Evolutionary conservation across 23 tunicate species (phyloP), one percentile per base, ranked within the genome.

Genomic region (Aplidium turbinatum): DNA sequence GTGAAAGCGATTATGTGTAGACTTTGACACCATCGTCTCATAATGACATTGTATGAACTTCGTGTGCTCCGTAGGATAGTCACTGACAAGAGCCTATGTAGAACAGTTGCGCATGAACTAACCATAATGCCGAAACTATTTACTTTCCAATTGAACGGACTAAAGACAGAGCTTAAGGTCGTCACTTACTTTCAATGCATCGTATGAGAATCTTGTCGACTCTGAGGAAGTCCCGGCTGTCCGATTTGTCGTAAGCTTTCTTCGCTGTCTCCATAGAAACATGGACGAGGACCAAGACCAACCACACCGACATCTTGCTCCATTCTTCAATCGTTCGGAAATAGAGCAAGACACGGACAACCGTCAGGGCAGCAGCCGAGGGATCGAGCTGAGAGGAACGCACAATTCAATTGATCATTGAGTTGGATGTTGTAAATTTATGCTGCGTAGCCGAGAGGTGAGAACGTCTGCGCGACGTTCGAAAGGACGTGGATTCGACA

Each of bases 361-460:
- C 76, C 4, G 76, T 70, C 18, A 70, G 76, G 5, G 36, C 33
- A 21, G 30, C 20, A 33, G 58, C 21, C n/a, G 76, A 70, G 3
- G 76, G 7, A 70, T 70, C 76, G 35, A 70, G 38, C 76, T 70
- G n/a, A 48, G n/a, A n/a, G n/a, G n/a, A n/a, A n/a, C n/a, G n/a
- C n/a, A n/a, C n/a, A n/a, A n/a, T n/a, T n/a, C n/a, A n/a, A n/a
- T n/a, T n/a, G n/a, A n/a, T n/a, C n/a, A n/a, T n/a, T n/a, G n/a
- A n/a, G n/a, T n/a, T n/a, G n/a, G n/a, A n/a, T n/a, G n/a, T n/a
- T n/a, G n/a, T n/a, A n/a, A n/a, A n/a, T n/a, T n/a, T n/a, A n/a
- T n/a, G n/a, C n/a, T n/a, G n/a, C n/a, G n/a, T n/a, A n/a, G n/a
- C n/a, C n/a, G n/a, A n/a, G n/a, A n/a, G n/a, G n/a, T n/a, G n/a